Base-by-base conservation (phyloP, 2,888 invertebrate species). In the Dromius quadrimaculatus region DNA sequence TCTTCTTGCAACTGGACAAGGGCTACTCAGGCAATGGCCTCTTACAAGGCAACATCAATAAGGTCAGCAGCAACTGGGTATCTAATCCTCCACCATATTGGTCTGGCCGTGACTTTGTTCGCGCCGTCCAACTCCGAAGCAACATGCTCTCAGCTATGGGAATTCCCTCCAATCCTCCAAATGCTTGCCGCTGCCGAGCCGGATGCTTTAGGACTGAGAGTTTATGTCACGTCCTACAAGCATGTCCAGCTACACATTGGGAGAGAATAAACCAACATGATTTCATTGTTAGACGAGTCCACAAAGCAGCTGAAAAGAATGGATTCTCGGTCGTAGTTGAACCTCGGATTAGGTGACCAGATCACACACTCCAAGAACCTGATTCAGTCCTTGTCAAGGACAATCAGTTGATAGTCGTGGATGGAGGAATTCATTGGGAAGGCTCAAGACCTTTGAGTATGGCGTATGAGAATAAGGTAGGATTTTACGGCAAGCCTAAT, bases 11-110 rank as follows among this genome's bases (percentile, higher is more conserved):
- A 2, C 8, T 45, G 22, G 19, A 45, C 5, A 8, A 6, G 8
- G 2, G 6, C 1, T 54, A 54, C n/a, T 54, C 54, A 1, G 54
- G 54, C n/a, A 54, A 54, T 11, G 54, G 54, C 1, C 4, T 54
- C 1, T 1, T 2, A 11, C 54, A 54, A 11, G 28, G 54, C 2
- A 23, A 17, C 28, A n/a, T 6, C 8, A 34, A 34, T 8, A 2
- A 8, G 2, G 15, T 1, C 13, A 54, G 54, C 28, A 11, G 23
- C 23, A 1, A 6, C 1, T 54, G 22, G 54, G 13, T 54, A 1
- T 2, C 1, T 5, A n/a, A 4, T 8, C 54, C 54, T 5, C 54
- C 54, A 2, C n/a, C 8, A 2, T 22, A 11, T 11, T 54, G 23
- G 54, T 3, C 54, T 3, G 54, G 28, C 2, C 8, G 28, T 5